Base-by-base conservation (phyloP, 2,888 invertebrate genomes). In the Orthonychiurus folsomi region DNA sequence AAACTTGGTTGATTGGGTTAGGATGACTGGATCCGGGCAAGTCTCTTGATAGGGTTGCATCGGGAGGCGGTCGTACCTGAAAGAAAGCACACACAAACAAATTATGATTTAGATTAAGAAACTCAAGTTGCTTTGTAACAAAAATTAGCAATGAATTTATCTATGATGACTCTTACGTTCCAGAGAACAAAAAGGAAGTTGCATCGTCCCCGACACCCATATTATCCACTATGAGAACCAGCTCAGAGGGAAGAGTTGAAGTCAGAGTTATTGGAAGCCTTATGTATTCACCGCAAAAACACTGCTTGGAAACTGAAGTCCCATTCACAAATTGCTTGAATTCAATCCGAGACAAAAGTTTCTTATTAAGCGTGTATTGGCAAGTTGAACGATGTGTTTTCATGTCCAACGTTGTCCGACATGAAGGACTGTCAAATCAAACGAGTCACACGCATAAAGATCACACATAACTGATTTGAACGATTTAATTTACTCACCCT, bases 141-240 rank as follows among this genome's bases (percentile, higher is more conserved):
- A n/a, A n/a, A n/a, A n/a, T n/a, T n/a, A n/a, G n/a, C n/a, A n/a
- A n/a, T n/a, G n/a, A n/a, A n/a, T n/a, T n/a, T n/a, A n/a, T n/a
- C n/a, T n/a, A n/a, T 21, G 24, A 20, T 9, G 20, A 52, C 52
- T n/a, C n/a, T 56, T 60, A 65, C 65, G 60, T 63, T 21, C 65
- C 65, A 25, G 56, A 59, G 48, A 65, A 65, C 47, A 52, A 58
- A 25, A 60, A 65, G 12, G 59, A 52, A 27, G 25, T 60, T 3
- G 55, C n/a, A 28, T 62, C 62, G n/a, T 60, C 60, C 62, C 56
- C 54, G 5, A 56, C 26, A 24, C 63, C 59, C 65, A 65, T 65
- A 55, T 65, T 65, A 1, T 37, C 47, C 15, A 62, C 27, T 18
- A 25, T 56, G 9, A 65, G 25, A 20, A 63, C 60, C 2, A 65